These are phyloP conservation scores for Microctonus brassicae DNA, from an alignment of 2,888 invertebrate genomes.

Conservation along the genomic window DNA sequence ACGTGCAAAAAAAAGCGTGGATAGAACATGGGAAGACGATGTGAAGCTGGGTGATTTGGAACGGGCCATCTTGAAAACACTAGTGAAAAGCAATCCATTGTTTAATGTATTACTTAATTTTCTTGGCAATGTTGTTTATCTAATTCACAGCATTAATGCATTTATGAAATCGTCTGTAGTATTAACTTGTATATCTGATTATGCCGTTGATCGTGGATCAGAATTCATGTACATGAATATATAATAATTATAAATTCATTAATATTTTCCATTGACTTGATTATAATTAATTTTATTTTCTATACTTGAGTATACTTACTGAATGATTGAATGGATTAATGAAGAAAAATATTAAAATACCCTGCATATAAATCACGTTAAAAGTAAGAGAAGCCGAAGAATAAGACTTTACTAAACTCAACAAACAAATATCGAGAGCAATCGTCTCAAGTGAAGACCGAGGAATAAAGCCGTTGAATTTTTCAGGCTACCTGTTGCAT, in stretches of 20 bases:
- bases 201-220: constrained; percentile 41
- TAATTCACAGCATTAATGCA: constrained; percentile 37
- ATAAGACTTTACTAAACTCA: constrained; percentile 1
- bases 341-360: background rate
- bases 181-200: constrained; percentile 48
- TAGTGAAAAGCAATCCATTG: constrained; percentile 23
- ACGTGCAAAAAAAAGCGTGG: constrained; percentile 19
- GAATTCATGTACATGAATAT: constrained; percentile 44
- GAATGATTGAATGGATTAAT: too few relatives aligned
- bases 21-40: background rate
- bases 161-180: constrained; percentile 45
- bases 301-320: background rate
- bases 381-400: background rate
- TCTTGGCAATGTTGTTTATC: constrained; percentile 38
- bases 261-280: background rate
- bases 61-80: constrained; percentile 17
- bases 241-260: constrained; percentile 3
- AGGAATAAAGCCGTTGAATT: constrained; percentile 32
- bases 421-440: constrained; percentile 26
- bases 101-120: constrained; percentile 37
- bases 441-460: constrained; percentile 18
- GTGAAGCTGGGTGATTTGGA: constrained; percentile 21
- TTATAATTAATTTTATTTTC: background rate
- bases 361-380: background rate
- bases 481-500: constrained; percentile 39